Percentiles rank a stretch among this genome's conserved stretches.
phyloP scores from a whole-genome alignment of 2,888 invertebrate species.

The Ephialtes manifestator region DNA sequence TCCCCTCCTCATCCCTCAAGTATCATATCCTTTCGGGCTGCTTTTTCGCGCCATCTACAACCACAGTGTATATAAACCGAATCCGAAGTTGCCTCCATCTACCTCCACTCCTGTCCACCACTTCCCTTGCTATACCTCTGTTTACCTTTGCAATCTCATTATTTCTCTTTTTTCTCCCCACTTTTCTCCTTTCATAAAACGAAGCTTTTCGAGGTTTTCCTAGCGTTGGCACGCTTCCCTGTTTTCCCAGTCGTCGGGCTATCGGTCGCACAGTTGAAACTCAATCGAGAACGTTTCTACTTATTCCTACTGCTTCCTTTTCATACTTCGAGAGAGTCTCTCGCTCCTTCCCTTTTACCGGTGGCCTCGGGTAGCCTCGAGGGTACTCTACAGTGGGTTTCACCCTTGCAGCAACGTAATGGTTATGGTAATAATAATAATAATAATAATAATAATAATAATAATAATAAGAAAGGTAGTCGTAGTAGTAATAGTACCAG shows the following conservation, averaged over 20 bases:
- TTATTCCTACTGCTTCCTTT: constrained; percentile 66
- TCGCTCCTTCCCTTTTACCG: constrained; percentile 12
- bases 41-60: constrained; percentile 2
- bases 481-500: constrained; percentile 56
- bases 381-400: constrained; percentile 28
- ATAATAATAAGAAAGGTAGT: constrained; percentile 54
- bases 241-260: neutral
- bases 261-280: constrained; percentile 21
- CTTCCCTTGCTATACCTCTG: neutral
- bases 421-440: constrained; percentile 59
- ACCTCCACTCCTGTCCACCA: constrained; percentile 1
- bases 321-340: constrained; percentile 36
- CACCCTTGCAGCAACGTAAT: constrained; percentile 54
- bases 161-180: neutral
- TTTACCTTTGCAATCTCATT: neutral
- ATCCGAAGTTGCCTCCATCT: constrained; percentile 7
- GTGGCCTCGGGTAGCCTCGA: constrained; percentile 7
- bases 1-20: neutral
- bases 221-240: neutral
- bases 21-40: constrained; percentile 26
- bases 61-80: neutral
- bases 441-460: constrained; percentile 42
- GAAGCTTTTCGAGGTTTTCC: constrained; percentile 9
- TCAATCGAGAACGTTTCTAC: constrained; percentile 39
- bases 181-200: constrained; percentile 1